phyloP scores from a whole-genome alignment of 2,888 invertebrate species.

The Patella caerulea region DNA sequence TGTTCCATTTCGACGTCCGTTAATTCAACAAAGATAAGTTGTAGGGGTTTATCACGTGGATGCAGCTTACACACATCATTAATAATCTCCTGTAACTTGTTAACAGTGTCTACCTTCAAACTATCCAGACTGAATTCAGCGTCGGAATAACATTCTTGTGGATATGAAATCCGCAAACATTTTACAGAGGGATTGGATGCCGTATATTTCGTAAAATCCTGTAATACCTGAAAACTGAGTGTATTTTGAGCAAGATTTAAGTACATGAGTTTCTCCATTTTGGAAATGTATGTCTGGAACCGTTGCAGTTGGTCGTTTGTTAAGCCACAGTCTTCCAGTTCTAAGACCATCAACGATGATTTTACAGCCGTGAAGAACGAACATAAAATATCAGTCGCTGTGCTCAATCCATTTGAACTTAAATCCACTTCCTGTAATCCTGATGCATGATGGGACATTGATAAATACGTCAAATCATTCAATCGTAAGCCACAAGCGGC shows the following conservation, averaged over 20 bases:
- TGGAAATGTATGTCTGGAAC: conserved; percentile 38
- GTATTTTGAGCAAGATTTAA: conserved; percentile 55
- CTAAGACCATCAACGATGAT: conserved; percentile 49
- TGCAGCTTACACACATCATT: not conserved
- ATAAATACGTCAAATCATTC: conserved; percentile 57
- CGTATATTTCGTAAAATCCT: conserved; percentile 35
- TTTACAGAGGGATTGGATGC: conserved; percentile 36
- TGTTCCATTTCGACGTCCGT: not conserved
- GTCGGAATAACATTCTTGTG: conserved; percentile 39
- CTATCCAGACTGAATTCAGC: conserved; percentile 26
- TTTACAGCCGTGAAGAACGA: conserved; percentile 41
- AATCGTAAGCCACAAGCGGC: conserved; percentile 59
- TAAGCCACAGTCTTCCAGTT: conserved; percentile 59
- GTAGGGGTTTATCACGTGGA: conserved; percentile 5
- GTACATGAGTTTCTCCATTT: conserved; percentile 49
- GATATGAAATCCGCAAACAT: conserved; percentile 40
- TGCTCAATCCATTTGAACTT: conserved; percentile 59
- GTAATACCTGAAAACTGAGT: conserved; percentile 33
- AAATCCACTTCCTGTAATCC: conserved; percentile 60
- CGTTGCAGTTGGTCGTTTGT: conserved; percentile 40
- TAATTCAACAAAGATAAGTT: not conserved
- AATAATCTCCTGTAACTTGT: conserved; percentile 3
- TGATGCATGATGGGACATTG: conserved; percentile 52
- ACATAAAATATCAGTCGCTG: conserved; percentile 29
- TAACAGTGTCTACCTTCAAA: not conserved